Conservation (phyloP, 1,140 invertebrate genomes). For the Orius insidiosus region DNA sequence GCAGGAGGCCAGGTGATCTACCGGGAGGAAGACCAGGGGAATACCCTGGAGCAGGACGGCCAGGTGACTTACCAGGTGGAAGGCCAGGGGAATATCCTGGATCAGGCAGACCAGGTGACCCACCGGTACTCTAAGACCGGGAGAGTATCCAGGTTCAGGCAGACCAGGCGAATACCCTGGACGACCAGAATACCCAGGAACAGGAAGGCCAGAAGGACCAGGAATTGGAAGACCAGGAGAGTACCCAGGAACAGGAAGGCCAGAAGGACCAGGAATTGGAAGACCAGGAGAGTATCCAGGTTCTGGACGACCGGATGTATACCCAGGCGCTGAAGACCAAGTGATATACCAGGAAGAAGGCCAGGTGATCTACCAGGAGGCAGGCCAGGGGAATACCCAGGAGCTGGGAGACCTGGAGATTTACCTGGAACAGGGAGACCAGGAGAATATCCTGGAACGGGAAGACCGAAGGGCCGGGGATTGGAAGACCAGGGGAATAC, state of each 20-base stretch:
- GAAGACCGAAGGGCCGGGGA: background rate
- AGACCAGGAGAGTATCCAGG: slow-evolving; percentile 13
- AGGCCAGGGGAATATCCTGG: slow-evolving; percentile 12
- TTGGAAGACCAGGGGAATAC: slow-evolving; percentile 12
- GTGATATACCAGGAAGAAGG: no score
- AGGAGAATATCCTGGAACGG: slow-evolving; percentile 17
- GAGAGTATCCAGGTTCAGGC: slow-evolving; percentile 5
- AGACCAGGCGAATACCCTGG: slow-evolving; percentile 12
- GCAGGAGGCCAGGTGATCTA: no score
- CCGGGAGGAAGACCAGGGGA: slow-evolving; percentile 16
- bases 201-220: slow-evolving; percentile 13
- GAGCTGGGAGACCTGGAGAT: slow-evolving; percentile 11
- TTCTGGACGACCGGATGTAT: slow-evolving; percentile 6
- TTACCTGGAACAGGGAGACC: slow-evolving; percentile 1
- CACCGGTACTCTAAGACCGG: no score
- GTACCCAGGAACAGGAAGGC: slow-evolving; percentile 7
- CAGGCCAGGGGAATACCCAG: slow-evolving; percentile 8
- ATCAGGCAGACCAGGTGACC: slow-evolving; percentile 4
- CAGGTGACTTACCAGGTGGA: no score
- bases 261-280: slow-evolving; percentile 6
- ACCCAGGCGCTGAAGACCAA: no score
- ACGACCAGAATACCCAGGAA: slow-evolving; percentile 6
- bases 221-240: slow-evolving; percentile 12
- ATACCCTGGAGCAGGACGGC: slow-evolving; percentile 12
- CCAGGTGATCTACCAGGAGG: slow-evolving; percentile 11